Conservation (phyloP, 1,140 invertebrate genomes). For the Zaprionus tsacasi region DNA sequence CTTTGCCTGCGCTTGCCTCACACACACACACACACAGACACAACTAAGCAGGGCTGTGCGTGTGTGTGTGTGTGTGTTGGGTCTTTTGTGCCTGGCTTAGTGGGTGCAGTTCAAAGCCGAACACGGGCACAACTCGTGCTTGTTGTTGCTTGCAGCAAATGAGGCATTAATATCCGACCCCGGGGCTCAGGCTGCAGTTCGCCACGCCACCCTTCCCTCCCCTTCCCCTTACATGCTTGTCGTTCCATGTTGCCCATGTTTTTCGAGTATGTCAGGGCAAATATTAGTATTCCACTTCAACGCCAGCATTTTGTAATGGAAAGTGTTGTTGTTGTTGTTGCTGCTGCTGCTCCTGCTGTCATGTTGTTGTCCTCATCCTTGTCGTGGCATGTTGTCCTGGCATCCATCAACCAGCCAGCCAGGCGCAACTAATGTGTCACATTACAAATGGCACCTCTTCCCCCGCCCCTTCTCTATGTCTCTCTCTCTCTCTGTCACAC, state of each 20-base stretch:
- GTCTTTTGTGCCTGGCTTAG: conserved; percentile 64
- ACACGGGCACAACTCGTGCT: background rate
- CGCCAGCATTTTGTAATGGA: conserved; percentile 79
- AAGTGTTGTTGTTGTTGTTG: conserved; percentile 58
- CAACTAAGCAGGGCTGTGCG: conserved; percentile 3
- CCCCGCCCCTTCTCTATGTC: background rate
- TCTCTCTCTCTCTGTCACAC: background rate
- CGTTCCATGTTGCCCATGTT: conserved; percentile 54
- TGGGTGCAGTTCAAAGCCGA: conserved; percentile 50
- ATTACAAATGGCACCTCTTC: conserved; percentile 67
- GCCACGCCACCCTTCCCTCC: background rate
- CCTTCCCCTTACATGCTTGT: background rate
- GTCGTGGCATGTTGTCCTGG: conserved; percentile 35
- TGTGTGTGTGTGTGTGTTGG: conserved; percentile 19
- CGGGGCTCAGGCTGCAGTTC: conserved; percentile 21
- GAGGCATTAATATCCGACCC: conserved; percentile 78
- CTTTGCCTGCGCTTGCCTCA: conserved; percentile 37
- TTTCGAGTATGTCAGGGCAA: conserved; percentile 74
- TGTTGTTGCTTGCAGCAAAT: conserved; percentile 65
- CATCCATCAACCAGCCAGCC: conserved; percentile 69
- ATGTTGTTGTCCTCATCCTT: conserved; percentile 8
- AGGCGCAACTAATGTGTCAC: conserved; percentile 77
- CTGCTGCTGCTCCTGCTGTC: background rate
- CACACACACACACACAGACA: conserved; percentile 16
- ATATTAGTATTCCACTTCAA: conserved; percentile 82